A percentile compares a stretch with the other conserved stretches of the same genome.
These are phyloP conservation scores for Falcaria lacertinaria DNA, from an alignment of 2,888 invertebrate genomes.

Conservation along the genomic window DNA sequence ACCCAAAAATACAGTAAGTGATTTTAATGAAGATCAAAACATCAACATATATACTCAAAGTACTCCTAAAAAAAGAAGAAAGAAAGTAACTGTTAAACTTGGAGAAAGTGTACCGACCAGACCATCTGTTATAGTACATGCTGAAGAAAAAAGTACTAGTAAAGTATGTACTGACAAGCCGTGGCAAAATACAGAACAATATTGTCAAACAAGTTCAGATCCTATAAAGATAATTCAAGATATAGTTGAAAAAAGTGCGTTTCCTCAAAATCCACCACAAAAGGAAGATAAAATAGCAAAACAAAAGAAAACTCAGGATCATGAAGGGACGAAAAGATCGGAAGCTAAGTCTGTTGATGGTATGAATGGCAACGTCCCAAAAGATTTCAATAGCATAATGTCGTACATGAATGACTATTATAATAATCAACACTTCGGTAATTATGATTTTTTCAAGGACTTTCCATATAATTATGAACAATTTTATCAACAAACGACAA, in stretches of 20 bases:
- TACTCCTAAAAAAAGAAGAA: too few relatives aligned
- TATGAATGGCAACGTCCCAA: conserved; percentile 9
- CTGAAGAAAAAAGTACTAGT: too few relatives aligned
- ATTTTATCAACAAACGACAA: conserved; percentile 12
- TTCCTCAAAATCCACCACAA: not conserved
- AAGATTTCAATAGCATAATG: conserved; percentile 20
- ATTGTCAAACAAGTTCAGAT: conserved; percentile 8
- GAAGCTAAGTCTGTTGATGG: not conserved
- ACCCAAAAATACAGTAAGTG: too few relatives aligned
- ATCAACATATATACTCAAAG: too few relatives aligned
- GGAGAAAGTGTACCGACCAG: too few relatives aligned
- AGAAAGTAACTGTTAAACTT: too few relatives aligned
- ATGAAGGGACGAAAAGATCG: conserved; percentile 15
- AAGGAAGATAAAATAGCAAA: conserved; percentile 4
- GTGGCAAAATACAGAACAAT: conserved; percentile 5
- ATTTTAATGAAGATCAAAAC: too few relatives aligned
- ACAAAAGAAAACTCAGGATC: conserved; percentile 12
- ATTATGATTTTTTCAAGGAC: conserved; percentile 13
- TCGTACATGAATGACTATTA: conserved; percentile 19
- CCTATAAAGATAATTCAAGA: not conserved
- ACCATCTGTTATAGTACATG: too few relatives aligned
- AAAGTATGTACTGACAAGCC: too few relatives aligned
- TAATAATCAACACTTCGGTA: conserved; percentile 8
- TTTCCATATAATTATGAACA: conserved; percentile 22
- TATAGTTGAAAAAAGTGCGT: not conserved